Evolutionary conservation across 2,888 invertebrate species (phyloP).

Genomic region (Scrobipalpa atriplicella): DNA sequence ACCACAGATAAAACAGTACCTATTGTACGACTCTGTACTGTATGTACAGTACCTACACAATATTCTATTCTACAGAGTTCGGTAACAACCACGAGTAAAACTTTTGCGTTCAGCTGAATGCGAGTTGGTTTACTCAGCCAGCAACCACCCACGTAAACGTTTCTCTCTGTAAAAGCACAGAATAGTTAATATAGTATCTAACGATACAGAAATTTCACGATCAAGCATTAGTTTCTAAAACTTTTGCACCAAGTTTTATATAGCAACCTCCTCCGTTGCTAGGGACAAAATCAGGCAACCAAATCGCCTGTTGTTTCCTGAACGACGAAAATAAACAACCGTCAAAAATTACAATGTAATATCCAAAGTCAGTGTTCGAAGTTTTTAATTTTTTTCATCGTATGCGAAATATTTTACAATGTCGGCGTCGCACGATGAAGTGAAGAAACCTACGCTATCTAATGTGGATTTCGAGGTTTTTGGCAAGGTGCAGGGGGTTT

Average conservation of each 20-base stretch:
- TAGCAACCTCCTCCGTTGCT: slow-evolving; percentile 20
- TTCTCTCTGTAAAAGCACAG: too few species aligned
- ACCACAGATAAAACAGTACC: too few species aligned
- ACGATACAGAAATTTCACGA: too few species aligned
- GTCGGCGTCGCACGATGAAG: background rate
- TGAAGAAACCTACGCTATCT: slow-evolving; percentile 46
- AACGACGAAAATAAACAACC: slow-evolving; percentile 23
- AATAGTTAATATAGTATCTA: too few species aligned
- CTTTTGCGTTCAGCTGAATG: too few species aligned
- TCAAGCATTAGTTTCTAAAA: too few species aligned
- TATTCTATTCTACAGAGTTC: too few species aligned
- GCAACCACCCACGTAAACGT: too few species aligned
- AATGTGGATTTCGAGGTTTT: slow-evolving; percentile 82
- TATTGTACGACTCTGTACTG: too few species aligned
- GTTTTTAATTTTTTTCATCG: background rate
- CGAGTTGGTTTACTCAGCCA: too few species aligned
- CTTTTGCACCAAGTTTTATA: background rate
- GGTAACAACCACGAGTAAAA: too few species aligned
- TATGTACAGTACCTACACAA: too few species aligned
- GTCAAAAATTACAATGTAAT: slow-evolving; percentile 3
- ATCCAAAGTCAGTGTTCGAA: background rate
- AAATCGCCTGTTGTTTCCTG: background rate
- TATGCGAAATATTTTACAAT: background rate
- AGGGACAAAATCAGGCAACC: slow-evolving; percentile 12
- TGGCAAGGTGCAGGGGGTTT: slow-evolving; percentile 84